These are phyloP conservation scores for Erebia aethiops DNA, from an alignment of 2,888 invertebrate species.

Conservation along the genomic window DNA sequence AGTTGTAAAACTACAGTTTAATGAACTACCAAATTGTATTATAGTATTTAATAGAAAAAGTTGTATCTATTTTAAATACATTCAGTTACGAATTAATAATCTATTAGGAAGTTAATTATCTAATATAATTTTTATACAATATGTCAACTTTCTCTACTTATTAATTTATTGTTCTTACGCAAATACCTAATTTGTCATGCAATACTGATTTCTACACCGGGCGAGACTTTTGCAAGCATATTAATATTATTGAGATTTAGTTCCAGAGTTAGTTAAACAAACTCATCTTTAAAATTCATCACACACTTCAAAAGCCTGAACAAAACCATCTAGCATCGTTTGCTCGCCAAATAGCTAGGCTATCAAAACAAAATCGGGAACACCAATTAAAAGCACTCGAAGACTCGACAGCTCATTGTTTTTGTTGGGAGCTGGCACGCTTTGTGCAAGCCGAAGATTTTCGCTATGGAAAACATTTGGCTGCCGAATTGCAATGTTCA, in stretches of 20 bases:
- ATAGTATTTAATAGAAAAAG: too few relatives aligned
- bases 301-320: slow-evolving; percentile 4
- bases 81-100: too few relatives aligned
- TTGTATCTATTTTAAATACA: too few relatives aligned
- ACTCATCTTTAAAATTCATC: slow-evolving; percentile 4
- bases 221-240: neutral
- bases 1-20: too few relatives aligned
- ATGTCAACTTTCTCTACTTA: neutral
- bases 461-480: slow-evolving; percentile 64
- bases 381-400: slow-evolving; percentile 67
- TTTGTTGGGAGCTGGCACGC: slow-evolving; percentile 60
- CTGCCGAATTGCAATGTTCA: slow-evolving; percentile 31
- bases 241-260: neutral
- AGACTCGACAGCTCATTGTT: slow-evolving; percentile 62
- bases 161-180: neutral
- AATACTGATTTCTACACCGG: too few relatives aligned
- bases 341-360: slow-evolving; percentile 18
- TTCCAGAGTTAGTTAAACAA: neutral
- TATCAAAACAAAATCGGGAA: slow-evolving; percentile 43
- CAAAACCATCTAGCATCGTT: slow-evolving; percentile 5
- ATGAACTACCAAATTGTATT: too few relatives aligned
- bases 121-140: too few relatives aligned
- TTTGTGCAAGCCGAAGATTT: slow-evolving; percentile 69
- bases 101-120: too few relatives aligned
- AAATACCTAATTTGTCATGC: too few relatives aligned